These are phyloP conservation scores for Gymnodraco acuticeps DNA, from an alignment of 2,797 vertebrate species.

Conservation along the genomic window DNA sequence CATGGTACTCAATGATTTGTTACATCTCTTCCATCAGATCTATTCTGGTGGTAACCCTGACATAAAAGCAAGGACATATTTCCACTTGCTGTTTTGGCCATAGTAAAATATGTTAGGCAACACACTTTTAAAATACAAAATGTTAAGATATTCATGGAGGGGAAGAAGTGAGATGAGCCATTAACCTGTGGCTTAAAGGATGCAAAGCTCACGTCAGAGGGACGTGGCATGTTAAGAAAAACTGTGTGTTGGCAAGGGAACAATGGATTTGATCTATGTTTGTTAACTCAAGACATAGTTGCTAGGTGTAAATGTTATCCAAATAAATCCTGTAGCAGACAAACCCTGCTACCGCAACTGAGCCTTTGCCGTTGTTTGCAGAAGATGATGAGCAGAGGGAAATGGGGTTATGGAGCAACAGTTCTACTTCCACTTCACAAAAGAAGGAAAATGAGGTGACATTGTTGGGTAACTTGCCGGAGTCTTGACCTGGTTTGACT, in stretches of 20 bases:
- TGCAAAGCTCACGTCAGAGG: constrained; percentile 11
- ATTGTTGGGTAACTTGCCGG: constrained; percentile 45
- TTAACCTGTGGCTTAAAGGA: constrained; percentile 46
- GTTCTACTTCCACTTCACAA: constrained; percentile 34
- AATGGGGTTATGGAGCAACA: constrained; percentile 50
- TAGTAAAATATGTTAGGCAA: not conserved
- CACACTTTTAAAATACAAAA: constrained; percentile 35
- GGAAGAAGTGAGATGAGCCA: constrained; percentile 39
- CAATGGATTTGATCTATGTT: constrained; percentile 25
- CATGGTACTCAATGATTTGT: not conserved
- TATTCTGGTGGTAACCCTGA: not conserved
- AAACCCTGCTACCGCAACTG: not conserved
- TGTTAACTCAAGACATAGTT: constrained; percentile 22
- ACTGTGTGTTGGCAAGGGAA: constrained; percentile 26
- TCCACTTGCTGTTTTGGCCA: not conserved
- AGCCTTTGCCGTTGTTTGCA: not conserved
- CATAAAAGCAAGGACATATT: not conserved
- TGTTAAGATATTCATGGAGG: constrained; percentile 36
- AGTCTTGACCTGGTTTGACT: constrained; percentile 62
- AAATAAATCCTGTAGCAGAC: constrained; percentile 16
- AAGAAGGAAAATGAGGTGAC: constrained; percentile 50
- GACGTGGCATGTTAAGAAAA: constrained; percentile 34
- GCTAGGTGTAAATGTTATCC: constrained; percentile 43
- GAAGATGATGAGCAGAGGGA: not conserved
- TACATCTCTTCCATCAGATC: not conserved